These are phyloP conservation scores for Betta splendens DNA, from an alignment of 2,797 vertebrate genomes.

Conservation along the genomic window DNA sequence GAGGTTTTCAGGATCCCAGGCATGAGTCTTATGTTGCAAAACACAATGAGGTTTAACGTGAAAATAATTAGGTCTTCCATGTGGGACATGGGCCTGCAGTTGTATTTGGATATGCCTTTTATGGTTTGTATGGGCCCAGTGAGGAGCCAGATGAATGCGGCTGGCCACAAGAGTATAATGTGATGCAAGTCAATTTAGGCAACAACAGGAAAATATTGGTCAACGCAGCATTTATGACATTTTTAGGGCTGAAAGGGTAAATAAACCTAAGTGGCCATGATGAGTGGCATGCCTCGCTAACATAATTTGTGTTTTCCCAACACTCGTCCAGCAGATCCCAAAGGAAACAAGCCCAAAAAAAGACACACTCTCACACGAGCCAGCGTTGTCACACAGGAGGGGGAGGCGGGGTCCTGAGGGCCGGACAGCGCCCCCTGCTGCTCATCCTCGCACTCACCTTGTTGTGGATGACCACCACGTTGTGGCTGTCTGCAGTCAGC, in stretches of 20 bases:
- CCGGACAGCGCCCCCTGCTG: conserved; percentile 61
- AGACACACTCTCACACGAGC: conserved; percentile 17
- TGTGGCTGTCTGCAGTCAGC: conserved; percentile 89
- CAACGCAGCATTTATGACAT: conserved; percentile 33
- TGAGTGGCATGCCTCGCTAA: conserved; percentile 19
- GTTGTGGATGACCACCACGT: conserved; percentile 96
- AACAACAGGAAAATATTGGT: conserved; percentile 45
- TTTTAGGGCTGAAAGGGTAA: conserved; percentile 40
- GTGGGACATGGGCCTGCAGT: conserved; percentile 10
- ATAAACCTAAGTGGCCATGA: conserved; percentile 41
- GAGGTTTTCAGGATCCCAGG: conserved; percentile 26
- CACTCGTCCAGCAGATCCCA: conserved; percentile 9
- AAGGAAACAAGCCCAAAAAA: conserved; percentile 34
- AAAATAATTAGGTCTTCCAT: conserved; percentile 44
- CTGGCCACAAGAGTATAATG: conserved; percentile 46
- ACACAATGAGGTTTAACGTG: conserved; percentile 38
- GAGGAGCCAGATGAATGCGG: conserved; percentile 42
- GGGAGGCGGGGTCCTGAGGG: conserved; percentile 19
- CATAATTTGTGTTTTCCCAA: conserved; percentile 55
- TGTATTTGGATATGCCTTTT: conserved; percentile 41
- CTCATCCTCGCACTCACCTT: conserved; percentile 81
- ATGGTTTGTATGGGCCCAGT: conserved; percentile 27
- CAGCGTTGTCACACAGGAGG: too few relatives aligned
- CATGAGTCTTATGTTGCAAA: conserved; percentile 43
- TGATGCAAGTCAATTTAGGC: conserved; percentile 41